phyloP scores from a whole-genome alignment of 2,797 vertebrate species.

The Micromesistius poutassou region DNA sequence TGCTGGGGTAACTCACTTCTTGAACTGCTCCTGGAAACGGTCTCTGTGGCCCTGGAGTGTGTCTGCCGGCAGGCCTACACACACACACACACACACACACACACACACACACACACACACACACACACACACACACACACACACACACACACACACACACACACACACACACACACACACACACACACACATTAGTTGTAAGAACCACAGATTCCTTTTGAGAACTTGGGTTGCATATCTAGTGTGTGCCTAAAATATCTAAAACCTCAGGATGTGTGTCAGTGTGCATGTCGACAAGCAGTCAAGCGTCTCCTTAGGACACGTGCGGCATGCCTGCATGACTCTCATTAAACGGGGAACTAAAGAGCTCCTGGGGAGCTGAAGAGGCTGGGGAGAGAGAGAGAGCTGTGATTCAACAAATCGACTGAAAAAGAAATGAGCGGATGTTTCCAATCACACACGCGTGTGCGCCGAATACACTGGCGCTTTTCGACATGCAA shows the following conservation, averaged over 20 bases:
- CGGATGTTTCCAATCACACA: neutral
- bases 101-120: slow-evolving; percentile 6
- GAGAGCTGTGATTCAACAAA: no score
- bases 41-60: slow-evolving; percentile 96
- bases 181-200: neutral
- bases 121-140: slow-evolving; percentile 8
- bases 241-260: neutral
- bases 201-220: neutral
- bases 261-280: slow-evolving; percentile 1
- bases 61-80: slow-evolving; percentile 90
- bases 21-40: slow-evolving; percentile 97
- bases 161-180: slow-evolving; percentile 14
- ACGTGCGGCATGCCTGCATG: neutral
- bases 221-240: neutral
- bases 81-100: slow-evolving; percentile 18
- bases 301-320: neutral
- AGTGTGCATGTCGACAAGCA: neutral
- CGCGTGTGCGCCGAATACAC: neutral
- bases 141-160: slow-evolving; percentile 13
- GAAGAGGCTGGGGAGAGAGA: no score
- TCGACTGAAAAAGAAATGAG: no score
- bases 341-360: no score
- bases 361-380: no score
- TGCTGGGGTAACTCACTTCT: slow-evolving; percentile 78
- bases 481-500: neutral